Evolutionary conservation across 2,113 vertebrate species (phyloP), one percentile per base, ranked within the genome.

Genomic region (Etia nguti): DNA sequence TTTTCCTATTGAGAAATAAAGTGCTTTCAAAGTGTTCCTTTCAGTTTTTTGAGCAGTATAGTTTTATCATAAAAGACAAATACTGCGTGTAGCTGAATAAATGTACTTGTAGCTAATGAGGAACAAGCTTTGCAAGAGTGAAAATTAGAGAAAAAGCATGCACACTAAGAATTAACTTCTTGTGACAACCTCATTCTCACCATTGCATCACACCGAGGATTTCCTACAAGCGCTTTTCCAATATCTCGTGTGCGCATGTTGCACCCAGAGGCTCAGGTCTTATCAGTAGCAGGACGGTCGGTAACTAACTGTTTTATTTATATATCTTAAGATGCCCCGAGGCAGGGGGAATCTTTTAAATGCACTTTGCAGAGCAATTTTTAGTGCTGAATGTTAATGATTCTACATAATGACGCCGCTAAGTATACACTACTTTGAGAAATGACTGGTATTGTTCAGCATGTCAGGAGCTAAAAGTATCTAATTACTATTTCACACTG

Each of bases 291-390:
- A 54, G 11, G 60, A 46, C 18, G 41, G 60, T 88, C 86, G 81
- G 77, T 89, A 89, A 91, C 86, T 91, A 92, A 84, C 68, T 6
- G 36, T n/a, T 80, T 89, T 92, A 89, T 92, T 91, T 91, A 88
- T 89, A 86, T 20, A 82, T 84, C 70, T 89, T 86, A 36, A 77
- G 18, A 86, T 24, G 80, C 62, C 92, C 68, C 22, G 10, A 2
- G 90, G 90, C 86, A 29, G 52, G 46, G 73, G 10, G 73, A 83
- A 57, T 89, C 84, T 77, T 88, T 92, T 82, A 89, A 80, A 57
- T 68, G 46, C 29, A 59, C 62, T 87, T 88, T 80, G 22, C 65
- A 60, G 75, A 62, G 73, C 77, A 52, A 20, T 89, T 87, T 93
- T 65, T 80, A 65, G 20, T 12, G 7, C 6, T 59, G 38, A 93